These are phyloP conservation scores for Pygathrix nemaeus DNA, from an alignment of 2,113 vertebrate genomes.

Conservation along the genomic window DNA sequence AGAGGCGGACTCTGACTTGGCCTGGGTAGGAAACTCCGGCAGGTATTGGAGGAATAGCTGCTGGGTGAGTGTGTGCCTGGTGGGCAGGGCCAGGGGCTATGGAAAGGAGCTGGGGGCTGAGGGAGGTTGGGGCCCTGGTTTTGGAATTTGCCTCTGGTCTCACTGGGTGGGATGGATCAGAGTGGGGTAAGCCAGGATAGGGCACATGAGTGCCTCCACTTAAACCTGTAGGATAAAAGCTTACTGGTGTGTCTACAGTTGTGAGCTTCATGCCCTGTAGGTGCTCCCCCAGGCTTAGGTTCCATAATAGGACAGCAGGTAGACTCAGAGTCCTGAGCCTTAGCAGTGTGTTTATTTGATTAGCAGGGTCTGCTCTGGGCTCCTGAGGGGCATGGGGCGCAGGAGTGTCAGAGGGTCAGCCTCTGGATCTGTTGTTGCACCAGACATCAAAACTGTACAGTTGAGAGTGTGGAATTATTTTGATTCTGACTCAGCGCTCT, in stretches of 20 bases:
- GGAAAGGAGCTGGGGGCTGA: neutral
- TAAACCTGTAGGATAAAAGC: neutral
- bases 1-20: neutral
- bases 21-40: neutral
- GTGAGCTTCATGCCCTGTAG: neutral
- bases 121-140: neutral
- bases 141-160: conserved; percentile 18
- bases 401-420: neutral
- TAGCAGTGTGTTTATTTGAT: neutral
- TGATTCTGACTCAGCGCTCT: neutral
- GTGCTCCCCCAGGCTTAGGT: neutral
- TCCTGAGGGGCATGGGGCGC: rapidly evolving
- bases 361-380: neutral
- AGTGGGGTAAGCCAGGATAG: neutral
- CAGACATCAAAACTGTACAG: neutral
- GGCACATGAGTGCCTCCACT: neutral
- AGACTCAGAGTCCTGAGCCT: neutral
- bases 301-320: neutral
- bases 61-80: neutral
- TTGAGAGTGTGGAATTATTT: neutral
- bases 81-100: no score
- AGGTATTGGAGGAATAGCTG: neutral
- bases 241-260: neutral
- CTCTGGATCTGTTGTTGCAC: neutral
- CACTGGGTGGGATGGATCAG: neutral